A percentile compares a stretch with the other conserved stretches of the same genome.
Conservation (phyloP, 2,888 invertebrate genomes). For the Epistrophe grossulariae region DNA sequence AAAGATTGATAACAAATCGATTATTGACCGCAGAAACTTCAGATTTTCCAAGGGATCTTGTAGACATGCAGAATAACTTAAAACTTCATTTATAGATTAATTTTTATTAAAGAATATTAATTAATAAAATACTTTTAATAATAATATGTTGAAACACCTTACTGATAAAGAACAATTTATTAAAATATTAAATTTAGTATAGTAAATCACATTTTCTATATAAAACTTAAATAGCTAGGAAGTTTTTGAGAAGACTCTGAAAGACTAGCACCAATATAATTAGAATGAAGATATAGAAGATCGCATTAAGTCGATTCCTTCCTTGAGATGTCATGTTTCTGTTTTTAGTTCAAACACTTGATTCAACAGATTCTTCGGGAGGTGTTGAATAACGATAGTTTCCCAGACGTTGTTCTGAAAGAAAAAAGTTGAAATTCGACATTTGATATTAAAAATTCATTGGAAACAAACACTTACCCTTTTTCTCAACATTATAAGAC, state of each 20-base stretch:
- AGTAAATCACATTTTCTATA: slow-evolving; percentile 8
- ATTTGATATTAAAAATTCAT: background rate
- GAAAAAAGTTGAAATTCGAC: background rate
- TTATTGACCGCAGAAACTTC: slow-evolving; percentile 10
- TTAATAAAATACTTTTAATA: too few relatives aligned
- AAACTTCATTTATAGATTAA: background rate
- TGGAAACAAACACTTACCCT: background rate
- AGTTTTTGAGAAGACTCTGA: slow-evolving; percentile 17
- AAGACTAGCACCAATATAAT: slow-evolving; percentile 10
- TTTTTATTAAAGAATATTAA: too few relatives aligned
- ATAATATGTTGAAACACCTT: too few relatives aligned
- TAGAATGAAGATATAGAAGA: background rate
- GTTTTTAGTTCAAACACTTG: background rate
- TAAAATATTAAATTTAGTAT: slow-evolving; percentile 11
- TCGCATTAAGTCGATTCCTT: background rate
- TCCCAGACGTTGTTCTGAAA: slow-evolving; percentile 29
- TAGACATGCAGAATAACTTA: background rate
- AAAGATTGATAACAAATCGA: background rate
- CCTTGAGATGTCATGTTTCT: background rate
- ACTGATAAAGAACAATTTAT: background rate
- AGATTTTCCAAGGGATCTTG: background rate
- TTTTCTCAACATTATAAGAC: background rate
- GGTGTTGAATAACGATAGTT: background rate
- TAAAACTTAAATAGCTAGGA: slow-evolving; percentile 5
- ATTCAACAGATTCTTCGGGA: background rate